A percentile compares a stretch with the other conserved stretches of the same genome.
Conservation (phyloP, 2,113 vertebrate species). For the Calcarius ornatus region DNA sequence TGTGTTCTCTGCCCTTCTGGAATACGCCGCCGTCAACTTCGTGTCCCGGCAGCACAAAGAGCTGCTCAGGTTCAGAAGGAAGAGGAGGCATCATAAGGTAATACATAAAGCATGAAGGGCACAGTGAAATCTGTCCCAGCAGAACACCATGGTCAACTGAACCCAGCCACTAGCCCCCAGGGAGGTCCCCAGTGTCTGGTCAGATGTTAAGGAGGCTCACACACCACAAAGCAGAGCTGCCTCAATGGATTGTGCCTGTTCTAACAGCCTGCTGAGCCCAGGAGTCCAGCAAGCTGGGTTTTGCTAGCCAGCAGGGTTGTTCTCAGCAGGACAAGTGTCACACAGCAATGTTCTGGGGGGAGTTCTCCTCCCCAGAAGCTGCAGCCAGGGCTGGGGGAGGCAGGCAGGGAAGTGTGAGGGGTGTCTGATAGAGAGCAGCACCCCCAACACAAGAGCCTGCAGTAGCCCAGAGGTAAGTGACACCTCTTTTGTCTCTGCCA, state of each 20-base stretch:
- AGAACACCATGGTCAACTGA: not conserved
- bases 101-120: slow-evolving; percentile 36
- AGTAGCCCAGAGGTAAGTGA: slow-evolving; percentile 31
- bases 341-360: not conserved
- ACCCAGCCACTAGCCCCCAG: not conserved
- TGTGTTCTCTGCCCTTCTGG: slow-evolving; percentile 95
- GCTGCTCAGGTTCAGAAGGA: slow-evolving; percentile 94
- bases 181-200: not conserved
- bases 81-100: slow-evolving; percentile 96
- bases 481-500: not conserved
- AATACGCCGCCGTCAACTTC: slow-evolving; percentile 97
- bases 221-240: not conserved
- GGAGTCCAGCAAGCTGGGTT: not conserved
- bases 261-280: not conserved
- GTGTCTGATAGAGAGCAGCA: not conserved
- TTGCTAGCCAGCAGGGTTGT: not conserved
- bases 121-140: not conserved
- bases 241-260: not conserved
- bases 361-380: not conserved
- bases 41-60: slow-evolving; percentile 99
- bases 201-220: not conserved
- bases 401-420: not conserved
- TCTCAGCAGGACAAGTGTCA: not conserved
- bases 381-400: not conserved
- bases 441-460: not conserved